Evolutionary conservation across 2,797 vertebrate genomes (phyloP).

Genomic region (Protosalanx chinensis): DNA sequence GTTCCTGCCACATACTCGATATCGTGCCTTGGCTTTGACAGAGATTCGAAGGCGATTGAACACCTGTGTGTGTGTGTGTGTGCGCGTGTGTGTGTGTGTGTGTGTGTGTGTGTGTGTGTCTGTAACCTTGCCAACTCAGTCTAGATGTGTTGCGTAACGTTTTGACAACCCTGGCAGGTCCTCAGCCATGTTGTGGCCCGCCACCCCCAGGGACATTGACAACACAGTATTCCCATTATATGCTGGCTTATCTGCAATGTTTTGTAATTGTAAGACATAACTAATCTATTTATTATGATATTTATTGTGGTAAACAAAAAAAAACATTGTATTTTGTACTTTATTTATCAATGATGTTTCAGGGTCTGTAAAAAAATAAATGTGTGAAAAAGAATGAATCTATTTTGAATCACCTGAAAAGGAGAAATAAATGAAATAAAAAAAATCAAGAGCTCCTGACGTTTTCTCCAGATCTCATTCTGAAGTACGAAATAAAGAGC

Average conservation of each 20-base stretch:
- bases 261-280: constrained; percentile 68
- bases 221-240: constrained; percentile 76
- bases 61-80: not conserved
- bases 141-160: constrained; percentile 13
- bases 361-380: constrained; percentile 63
- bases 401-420: constrained; percentile 72
- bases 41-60: not conserved
- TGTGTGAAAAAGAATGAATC: constrained; percentile 70
- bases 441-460: constrained; percentile 32
- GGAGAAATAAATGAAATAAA: constrained; percentile 68
- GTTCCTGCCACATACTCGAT: not conserved
- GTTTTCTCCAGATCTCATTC: too few species aligned
- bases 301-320: constrained; percentile 73
- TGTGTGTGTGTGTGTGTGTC: not conserved
- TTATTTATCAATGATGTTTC: constrained; percentile 76
- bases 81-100: not conserved
- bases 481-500: too few species aligned
- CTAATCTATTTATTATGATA: constrained; percentile 82
- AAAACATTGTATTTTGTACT: constrained; percentile 79
- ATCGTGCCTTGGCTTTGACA: constrained; percentile 5
- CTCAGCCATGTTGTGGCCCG: constrained; percentile 22
- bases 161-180: constrained; percentile 58
- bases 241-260: constrained; percentile 66
- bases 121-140: constrained; percentile 1
- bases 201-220: constrained; percentile 70